Percentiles rank a stretch among this genome's conserved stretches.
phyloP scores from a whole-genome alignment of 2,113 vertebrate genomes.

The Phrynocephalus versicolor region DNA sequence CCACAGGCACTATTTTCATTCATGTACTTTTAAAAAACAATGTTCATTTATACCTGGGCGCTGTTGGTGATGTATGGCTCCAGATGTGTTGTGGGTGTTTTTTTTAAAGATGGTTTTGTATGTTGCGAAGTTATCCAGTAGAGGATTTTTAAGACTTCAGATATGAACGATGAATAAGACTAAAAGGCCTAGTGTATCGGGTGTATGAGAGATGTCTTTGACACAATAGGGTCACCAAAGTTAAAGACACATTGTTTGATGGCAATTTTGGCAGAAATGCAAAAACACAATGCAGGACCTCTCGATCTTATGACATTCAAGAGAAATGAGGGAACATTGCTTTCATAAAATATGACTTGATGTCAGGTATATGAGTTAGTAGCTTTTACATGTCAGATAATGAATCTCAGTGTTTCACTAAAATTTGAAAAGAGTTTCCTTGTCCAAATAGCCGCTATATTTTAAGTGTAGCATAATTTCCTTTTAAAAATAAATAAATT shows the following conservation, averaged over 20 bases:
- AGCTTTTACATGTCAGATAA: slow-evolving; percentile 74
- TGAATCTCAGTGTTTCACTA: slow-evolving; percentile 70
- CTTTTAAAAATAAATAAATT: slow-evolving; percentile 36
- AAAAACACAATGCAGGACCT: slow-evolving; percentile 70
- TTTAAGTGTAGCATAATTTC: slow-evolving; percentile 52
- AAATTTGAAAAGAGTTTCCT: slow-evolving; percentile 69
- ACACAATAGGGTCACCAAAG: slow-evolving; percentile 79
- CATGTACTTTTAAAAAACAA: slow-evolving; percentile 32
- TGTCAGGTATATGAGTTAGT: slow-evolving; percentile 80
- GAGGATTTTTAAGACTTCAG: slow-evolving; percentile 74
- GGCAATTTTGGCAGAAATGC: slow-evolving; percentile 76
- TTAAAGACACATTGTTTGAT: slow-evolving; percentile 75
- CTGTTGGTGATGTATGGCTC: slow-evolving; percentile 62
- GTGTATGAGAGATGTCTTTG: slow-evolving; percentile 75
- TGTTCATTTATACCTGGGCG: slow-evolving; percentile 39
- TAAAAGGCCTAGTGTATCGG: slow-evolving; percentile 64
- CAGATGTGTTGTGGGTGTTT: slow-evolving; percentile 61
- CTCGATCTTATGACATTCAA: slow-evolving; percentile 69
- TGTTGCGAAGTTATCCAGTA: slow-evolving; percentile 66
- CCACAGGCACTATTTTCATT: slow-evolving; percentile 43
- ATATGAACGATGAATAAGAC: slow-evolving; percentile 66
- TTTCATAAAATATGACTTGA: slow-evolving; percentile 79
- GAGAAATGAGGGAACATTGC: slow-evolving; percentile 74
- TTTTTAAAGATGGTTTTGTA: slow-evolving; percentile 16
- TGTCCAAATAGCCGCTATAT: slow-evolving; percentile 62